Conservation (phyloP, 2,888 invertebrate genomes). For the Cremastinae sp. region DNA sequence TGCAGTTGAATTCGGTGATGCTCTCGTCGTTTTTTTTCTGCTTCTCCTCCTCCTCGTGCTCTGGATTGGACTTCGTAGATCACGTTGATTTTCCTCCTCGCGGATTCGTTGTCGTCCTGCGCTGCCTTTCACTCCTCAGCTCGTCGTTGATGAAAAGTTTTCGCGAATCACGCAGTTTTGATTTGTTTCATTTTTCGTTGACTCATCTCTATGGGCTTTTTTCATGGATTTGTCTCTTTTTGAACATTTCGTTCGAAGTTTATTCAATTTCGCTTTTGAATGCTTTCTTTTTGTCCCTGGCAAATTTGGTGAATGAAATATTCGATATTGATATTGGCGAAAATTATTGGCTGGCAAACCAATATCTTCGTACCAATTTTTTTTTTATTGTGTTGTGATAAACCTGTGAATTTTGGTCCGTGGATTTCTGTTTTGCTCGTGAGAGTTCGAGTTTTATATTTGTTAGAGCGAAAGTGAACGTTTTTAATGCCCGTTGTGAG, state of each 20-base stretch:
- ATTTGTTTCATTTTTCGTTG: conserved; percentile 1
- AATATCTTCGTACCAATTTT: conserved; percentile 46
- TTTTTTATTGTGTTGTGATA: conserved; percentile 25
- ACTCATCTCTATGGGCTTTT: conserved; percentile 23
- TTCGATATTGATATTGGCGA: conserved; percentile 28
- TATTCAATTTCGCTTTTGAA: conserved; percentile 43
- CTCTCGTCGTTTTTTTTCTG: no score
- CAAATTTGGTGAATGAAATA: conserved; percentile 29
- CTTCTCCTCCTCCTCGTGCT: conserved; percentile 1
- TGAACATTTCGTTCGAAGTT: conserved; percentile 15
- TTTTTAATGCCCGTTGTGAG: conserved; percentile 49
- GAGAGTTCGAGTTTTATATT: conserved; percentile 44
- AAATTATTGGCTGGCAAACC: conserved; percentile 58
- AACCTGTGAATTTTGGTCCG: conserved; percentile 3
- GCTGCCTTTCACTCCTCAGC: conserved; percentile 32
- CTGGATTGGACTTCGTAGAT: conserved; percentile 31
- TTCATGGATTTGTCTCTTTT: conserved; percentile 36
- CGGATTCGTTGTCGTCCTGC: conserved; percentile 21
- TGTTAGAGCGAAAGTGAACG: conserved; percentile 21
- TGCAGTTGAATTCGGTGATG: not conserved
- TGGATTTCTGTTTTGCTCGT: conserved; percentile 40
- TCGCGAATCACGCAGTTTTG: conserved; percentile 13
- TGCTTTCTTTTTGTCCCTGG: conserved; percentile 33
- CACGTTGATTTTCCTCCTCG: not conserved
- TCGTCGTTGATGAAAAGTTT: conserved; percentile 19